Evolutionary conservation across 2,888 invertebrate species (phyloP), one percentile per base, ranked within the genome.

Genomic region (Blastobasis adustella): DNA sequence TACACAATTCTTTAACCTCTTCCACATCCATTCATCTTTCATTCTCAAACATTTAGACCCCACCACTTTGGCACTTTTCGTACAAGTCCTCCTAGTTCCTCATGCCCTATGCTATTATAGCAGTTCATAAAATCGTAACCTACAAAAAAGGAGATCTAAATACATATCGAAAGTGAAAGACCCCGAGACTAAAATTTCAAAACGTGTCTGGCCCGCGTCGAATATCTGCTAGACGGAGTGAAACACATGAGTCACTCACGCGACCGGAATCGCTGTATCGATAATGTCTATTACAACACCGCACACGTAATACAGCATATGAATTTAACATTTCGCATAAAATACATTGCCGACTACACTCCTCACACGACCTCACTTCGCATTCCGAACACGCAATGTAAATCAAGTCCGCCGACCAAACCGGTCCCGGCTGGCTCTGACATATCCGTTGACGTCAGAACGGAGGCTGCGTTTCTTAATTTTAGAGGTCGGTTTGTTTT

Each of bases 221-320:
- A 49, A 40, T 23, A 56, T 51, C 54, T 47, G 45, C 47, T 52
- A 51, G 51, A 47, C 47, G 23, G 6, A 6, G 46, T 37, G 7
- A 39, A 23, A 7, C 7, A 51, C 52, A 61, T 82, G 80, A 81
- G 55, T 82, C 81, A 80, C 60, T 60, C 51, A 52, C 46, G 55
- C 54, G 60, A 59, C 65, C 66, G 65, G 66, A 69, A 69, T 71
- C 63, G 62, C 59, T 59, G 59, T 65, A 63, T 71, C 66, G 68
- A 23, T 23, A 67, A 75, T 68, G 67, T 66, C 66, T 66, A 72
- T 71, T 76, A 77, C 77, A 71, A 70, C 66, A 58, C 64, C 67
- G 71, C 62, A 58, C 52, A 56, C 55, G 54, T 59, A 23, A 23
- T 55, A 53, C 58, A 58, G 65, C 62, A 66, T 61, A 62, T 60